Base-by-base conservation (phyloP, 2,113 vertebrate species). In the Ictalurus furcatus region DNA sequence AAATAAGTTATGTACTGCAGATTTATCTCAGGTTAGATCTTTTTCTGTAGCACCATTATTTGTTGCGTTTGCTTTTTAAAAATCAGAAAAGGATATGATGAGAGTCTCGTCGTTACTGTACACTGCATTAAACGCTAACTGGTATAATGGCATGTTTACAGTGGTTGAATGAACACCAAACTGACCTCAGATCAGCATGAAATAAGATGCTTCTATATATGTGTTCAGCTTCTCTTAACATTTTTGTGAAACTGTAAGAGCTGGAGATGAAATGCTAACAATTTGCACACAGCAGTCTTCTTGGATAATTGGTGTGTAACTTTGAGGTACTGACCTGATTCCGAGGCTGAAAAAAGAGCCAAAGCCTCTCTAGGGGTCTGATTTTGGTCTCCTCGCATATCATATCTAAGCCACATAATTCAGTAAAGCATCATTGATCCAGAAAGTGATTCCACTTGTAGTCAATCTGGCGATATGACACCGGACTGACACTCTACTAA, bases 301-400 rank as follows among this genome's bases (percentile, higher is more conserved):
- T 71, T 80, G 83, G 84, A 58, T 85, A 85, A 89, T 81, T 85
- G 83, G 71, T 40, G 59, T 85, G 30, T 81, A 85, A 85, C 59
- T 89, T 85, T 89, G 84, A 85, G 71, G 67, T 71, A 89, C 61
- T 89, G 84, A 85, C 88, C 84, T 89, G 63, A 85, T 85, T 89
- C 30, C 13, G 34, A 80, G 61, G 74, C 84, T 71, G 30, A 81
- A 89, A 89, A 89, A 80, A 67, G 67, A 67, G 34, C 71, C 19
- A 48, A 54, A 37, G 1, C 48, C 19, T 80, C 83, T 80, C 59
- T 23, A 34, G 48, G 48, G 88, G 61, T 83, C 54, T 61, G 37
- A 40, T 65, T 40, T 25, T 87, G 78, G 30, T 79, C 44, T 65
- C 82, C 14, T 79, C 73, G 56, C 30, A n/a, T 28, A 37, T 79